phyloP scores from a whole-genome alignment of 2,113 vertebrate species.

The Paralichthys olivaceus region DNA sequence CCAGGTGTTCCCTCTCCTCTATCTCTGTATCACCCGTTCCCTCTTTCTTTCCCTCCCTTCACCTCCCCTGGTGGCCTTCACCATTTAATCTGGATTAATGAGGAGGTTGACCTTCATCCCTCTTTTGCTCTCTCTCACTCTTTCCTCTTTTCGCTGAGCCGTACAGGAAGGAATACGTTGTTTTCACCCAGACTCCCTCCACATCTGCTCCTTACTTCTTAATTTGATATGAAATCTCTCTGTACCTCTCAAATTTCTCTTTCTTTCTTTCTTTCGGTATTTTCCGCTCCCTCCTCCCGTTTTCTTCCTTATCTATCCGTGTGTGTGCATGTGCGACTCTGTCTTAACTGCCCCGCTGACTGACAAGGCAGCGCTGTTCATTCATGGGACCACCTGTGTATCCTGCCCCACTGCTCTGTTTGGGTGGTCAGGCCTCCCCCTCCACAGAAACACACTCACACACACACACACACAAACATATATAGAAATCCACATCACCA shows the following conservation, averaged over 20 bases:
- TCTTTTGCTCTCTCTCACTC: constrained; percentile 8
- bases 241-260: neutral
- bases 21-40: constrained; percentile 12
- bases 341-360: constrained; percentile 48
- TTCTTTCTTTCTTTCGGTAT: neutral
- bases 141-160: neutral
- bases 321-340: neutral
- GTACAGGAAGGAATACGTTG: neutral
- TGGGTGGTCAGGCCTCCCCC: constrained; percentile 70
- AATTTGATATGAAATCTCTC: constrained; percentile 18
- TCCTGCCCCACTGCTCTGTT: constrained; percentile 40
- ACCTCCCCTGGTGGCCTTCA: constrained; percentile 58
- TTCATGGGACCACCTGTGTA: constrained; percentile 68
- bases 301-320: constrained; percentile 31
- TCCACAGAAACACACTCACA: constrained; percentile 23
- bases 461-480: constrained; percentile 33
- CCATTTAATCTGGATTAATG: constrained; percentile 75
- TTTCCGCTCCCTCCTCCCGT: neutral
- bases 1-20: constrained; percentile 51
- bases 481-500: constrained; percentile 39
- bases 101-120: constrained; percentile 66
- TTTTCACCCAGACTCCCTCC: constrained; percentile 20
- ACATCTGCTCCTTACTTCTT: constrained; percentile 30
- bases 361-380: constrained; percentile 65
- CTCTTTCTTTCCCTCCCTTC: constrained; percentile 19